phyloP scores from a whole-genome alignment of 2,113 vertebrate species.

The Cyanoliseus patagonus region DNA sequence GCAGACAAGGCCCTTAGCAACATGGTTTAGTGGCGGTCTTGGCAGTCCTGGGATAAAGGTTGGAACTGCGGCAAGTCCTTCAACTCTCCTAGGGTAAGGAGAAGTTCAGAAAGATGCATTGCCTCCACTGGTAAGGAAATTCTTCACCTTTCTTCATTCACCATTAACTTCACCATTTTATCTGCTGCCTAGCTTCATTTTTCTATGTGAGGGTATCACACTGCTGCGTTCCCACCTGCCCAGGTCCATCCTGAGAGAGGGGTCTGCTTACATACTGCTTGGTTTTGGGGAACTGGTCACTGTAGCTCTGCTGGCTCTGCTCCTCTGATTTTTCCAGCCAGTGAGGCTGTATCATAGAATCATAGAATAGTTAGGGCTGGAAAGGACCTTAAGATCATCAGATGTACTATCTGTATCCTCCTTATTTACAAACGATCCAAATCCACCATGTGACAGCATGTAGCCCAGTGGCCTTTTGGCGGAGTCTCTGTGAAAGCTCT shows the following conservation, averaged over 20 bases:
- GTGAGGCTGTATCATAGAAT: not conserved
- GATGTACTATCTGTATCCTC: not conserved
- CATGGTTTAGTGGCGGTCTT: not conserved
- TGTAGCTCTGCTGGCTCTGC: not conserved
- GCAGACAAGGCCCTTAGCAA: not conserved
- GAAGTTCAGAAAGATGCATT: not conserved
- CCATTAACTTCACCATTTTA: not conserved
- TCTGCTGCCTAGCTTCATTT: not conserved
- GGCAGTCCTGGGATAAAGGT: not conserved
- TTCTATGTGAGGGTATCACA: not conserved
- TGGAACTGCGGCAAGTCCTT: not conserved
- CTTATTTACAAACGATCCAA: not conserved
- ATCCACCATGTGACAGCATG: not conserved
- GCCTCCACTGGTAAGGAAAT: not conserved
- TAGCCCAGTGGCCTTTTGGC: not conserved
- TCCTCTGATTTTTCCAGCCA: not conserved
- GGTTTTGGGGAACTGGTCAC: not conserved
- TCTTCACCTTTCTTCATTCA: not conserved
- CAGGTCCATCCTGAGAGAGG: not conserved
- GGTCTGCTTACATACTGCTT: not conserved
- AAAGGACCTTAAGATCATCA: not conserved
- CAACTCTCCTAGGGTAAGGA: not conserved
- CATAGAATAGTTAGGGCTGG: too few relatives aligned
- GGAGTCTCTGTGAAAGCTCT: not conserved
- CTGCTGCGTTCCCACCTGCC: not conserved